Evolutionary conservation across 2,888 invertebrate genomes (phyloP).

Genomic region (Limnephilus lunatus): DNA sequence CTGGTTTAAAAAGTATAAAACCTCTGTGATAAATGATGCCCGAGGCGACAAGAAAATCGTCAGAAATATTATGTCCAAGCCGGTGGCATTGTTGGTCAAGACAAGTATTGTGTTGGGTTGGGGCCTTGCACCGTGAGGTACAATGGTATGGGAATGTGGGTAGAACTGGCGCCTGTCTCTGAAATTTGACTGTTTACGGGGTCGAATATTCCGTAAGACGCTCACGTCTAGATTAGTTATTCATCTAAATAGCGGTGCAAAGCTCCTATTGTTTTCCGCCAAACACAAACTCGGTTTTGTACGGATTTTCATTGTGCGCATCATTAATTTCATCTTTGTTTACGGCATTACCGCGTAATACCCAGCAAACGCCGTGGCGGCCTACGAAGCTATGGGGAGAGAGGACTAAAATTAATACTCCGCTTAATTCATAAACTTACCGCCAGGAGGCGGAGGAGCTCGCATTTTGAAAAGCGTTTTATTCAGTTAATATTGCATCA

Average conservation of each 20-base stretch:
- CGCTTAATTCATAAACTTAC: constrained; percentile 60
- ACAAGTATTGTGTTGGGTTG: background rate
- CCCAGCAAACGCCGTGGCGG: constrained; percentile 58
- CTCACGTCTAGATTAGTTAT: constrained; percentile 63
- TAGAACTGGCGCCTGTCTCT: constrained; percentile 32
- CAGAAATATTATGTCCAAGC: constrained; percentile 40
- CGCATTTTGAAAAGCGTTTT: constrained; percentile 48
- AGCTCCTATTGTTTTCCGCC: constrained; percentile 65
- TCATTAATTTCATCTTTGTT: constrained; percentile 67
- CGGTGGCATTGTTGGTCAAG: constrained; percentile 15
- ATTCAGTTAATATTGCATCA: constrained; percentile 56
- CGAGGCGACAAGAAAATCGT: constrained; percentile 38
- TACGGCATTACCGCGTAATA: constrained; percentile 66
- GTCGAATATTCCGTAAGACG: constrained; percentile 50
- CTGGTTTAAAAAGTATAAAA: constrained; percentile 31
- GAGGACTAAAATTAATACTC: constrained; percentile 62
- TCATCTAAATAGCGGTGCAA: constrained; percentile 64
- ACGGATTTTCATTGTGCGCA: constrained; percentile 66
- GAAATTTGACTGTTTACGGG: constrained; percentile 53
- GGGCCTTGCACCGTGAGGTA: background rate
- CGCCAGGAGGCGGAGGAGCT: constrained; percentile 40
- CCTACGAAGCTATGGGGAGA: constrained; percentile 44
- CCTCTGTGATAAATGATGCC: constrained; percentile 50
- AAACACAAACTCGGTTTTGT: constrained; percentile 66
- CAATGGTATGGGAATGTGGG: background rate